Percentiles rank a stretch among this genome's conserved stretches.
Conservation (phyloP, 2,113 vertebrate genomes). For the rabbit (Oryctolagus cuniculus) region DNA sequence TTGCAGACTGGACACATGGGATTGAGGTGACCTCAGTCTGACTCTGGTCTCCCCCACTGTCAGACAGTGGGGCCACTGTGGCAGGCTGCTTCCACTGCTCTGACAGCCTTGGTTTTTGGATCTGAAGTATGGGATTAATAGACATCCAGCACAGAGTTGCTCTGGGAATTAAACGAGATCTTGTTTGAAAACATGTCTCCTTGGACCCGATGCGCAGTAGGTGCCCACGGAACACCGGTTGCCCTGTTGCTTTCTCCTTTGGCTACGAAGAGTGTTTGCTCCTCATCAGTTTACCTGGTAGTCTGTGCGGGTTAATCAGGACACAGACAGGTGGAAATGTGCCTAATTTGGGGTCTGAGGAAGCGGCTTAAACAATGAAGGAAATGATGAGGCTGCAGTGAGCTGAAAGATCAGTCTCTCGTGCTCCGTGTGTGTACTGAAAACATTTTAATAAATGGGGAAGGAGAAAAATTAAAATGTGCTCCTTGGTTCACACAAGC, state of each 20-base stretch:
- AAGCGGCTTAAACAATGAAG: background rate
- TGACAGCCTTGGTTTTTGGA: background rate
- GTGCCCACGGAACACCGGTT: background rate
- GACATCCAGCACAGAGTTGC: background rate
- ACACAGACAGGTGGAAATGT: background rate
- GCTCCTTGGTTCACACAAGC: conserved; percentile 57
- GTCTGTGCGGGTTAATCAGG: background rate
- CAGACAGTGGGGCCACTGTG: background rate
- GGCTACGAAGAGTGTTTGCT: background rate
- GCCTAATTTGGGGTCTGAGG: background rate
- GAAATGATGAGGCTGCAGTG: background rate
- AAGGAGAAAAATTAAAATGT: conserved; percentile 27
- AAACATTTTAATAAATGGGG: conserved; percentile 6
- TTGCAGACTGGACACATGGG: background rate
- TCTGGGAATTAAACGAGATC: background rate
- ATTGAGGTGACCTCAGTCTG: background rate
- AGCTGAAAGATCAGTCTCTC: background rate
- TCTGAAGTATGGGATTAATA: background rate
- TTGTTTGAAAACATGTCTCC: background rate
- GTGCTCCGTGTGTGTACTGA: background rate
- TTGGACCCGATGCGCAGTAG: background rate
- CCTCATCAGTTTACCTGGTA: background rate
- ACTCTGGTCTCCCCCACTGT: background rate
- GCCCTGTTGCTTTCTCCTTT: background rate
- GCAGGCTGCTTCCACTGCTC: background rate